phyloP scores from a whole-genome alignment of 2,888 invertebrate genomes.

The Heliconius cydno region DNA sequence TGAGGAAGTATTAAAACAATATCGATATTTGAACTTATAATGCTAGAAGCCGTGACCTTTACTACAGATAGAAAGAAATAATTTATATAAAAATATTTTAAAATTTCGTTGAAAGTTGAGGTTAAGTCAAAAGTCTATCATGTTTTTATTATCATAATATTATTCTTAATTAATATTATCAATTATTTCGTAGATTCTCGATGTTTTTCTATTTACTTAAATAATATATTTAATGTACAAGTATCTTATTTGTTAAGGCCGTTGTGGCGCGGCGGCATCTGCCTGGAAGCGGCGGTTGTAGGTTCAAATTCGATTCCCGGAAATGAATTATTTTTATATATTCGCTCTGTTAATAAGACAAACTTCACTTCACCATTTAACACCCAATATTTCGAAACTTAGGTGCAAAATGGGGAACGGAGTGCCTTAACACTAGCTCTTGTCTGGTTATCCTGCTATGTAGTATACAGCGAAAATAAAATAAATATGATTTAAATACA shows the following conservation, averaged over 20 bases:
- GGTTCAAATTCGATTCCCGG: no score
- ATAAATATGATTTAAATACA: no score
- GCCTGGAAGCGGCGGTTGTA: no score
- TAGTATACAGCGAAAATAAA: no score
- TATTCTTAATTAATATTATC: background rate
- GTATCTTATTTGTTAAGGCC: background rate
- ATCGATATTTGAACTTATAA: background rate
- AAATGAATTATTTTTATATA: no score
- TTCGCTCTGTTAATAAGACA: no score
- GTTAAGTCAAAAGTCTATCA: slow-evolving; percentile 20
- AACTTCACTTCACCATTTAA: no score
- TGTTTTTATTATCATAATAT: background rate
- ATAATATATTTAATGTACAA: background rate
- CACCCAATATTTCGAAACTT: no score
- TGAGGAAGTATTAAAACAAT: background rate
- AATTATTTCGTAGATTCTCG: background rate
- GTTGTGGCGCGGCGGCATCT: no score
- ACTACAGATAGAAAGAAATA: background rate
- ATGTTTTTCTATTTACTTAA: background rate
- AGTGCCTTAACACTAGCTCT: no score
- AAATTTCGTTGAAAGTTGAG: background rate
- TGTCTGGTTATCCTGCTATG: no score
- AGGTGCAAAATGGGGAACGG: no score
- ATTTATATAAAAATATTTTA: background rate
- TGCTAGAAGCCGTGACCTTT: background rate